phyloP scores from a whole-genome alignment of 2,797 vertebrate species.

The Leptatherina wallacei region DNA sequence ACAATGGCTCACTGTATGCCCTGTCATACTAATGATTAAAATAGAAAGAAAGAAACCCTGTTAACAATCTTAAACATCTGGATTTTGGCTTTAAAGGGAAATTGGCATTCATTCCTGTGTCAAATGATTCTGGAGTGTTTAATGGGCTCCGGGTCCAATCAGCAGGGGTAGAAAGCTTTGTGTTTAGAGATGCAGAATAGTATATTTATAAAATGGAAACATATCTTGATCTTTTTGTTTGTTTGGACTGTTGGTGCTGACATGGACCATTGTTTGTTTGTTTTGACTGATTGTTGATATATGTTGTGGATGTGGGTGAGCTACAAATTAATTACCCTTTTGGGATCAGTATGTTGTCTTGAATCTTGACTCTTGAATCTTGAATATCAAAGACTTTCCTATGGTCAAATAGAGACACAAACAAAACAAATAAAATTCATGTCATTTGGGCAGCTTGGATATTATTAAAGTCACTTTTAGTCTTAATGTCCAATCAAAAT shows the following conservation, averaged over 20 bases:
- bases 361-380: neutral
- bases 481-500: neutral
- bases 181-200: neutral
- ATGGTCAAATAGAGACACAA: neutral
- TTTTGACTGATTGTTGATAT: neutral
- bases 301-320: too few relatives aligned
- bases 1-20: neutral
- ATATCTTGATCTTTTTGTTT: neutral
- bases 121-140: neutral
- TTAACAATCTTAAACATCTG: neutral
- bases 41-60: neutral
- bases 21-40: neutral
- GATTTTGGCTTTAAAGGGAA: neutral
- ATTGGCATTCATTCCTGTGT: slow-evolving; percentile 2
- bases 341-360: neutral
- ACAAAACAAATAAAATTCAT: too few relatives aligned
- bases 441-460: too few relatives aligned
- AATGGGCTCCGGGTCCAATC: neutral
- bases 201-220: neutral
- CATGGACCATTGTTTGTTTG: neutral
- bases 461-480: too few relatives aligned
- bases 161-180: neutral
- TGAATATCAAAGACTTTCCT: neutral
- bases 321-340: too few relatives aligned
- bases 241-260: too few relatives aligned